phyloP scores from a whole-genome alignment of 23 tunicate species.

The Ciona savignyi region DNA sequence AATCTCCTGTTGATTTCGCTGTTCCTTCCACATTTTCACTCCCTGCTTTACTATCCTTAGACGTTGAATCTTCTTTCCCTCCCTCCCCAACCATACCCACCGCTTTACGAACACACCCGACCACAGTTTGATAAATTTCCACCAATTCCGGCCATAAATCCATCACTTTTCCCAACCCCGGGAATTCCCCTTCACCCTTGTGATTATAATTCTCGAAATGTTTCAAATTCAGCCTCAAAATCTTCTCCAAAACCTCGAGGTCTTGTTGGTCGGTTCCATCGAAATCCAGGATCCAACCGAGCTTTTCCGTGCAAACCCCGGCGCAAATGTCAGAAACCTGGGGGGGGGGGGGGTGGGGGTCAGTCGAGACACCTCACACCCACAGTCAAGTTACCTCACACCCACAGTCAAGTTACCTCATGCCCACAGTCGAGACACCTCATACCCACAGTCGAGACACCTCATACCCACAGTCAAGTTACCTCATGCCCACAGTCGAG shows the following conservation, averaged over 20 bases:
- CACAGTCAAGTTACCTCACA: too few species aligned
- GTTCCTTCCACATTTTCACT: not conserved
- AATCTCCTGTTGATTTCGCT: too few species aligned
- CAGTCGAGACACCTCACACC: too few species aligned
- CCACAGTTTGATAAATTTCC: not conserved
- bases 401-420: too few species aligned
- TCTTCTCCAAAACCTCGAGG: slow-evolving; percentile 8
- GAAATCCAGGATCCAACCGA: slow-evolving; percentile 45
- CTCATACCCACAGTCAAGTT: too few species aligned
- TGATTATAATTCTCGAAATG: not conserved
- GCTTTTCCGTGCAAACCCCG: slow-evolving; percentile 20
- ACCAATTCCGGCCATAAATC: not conserved
- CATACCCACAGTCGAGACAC: too few species aligned
- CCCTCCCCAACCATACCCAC: not conserved
- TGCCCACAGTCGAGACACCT: too few species aligned
- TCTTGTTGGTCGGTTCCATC: slow-evolving; percentile 26
- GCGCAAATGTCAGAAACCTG: slow-evolving; percentile 75
- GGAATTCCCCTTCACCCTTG: not conserved
- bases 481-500: too few species aligned
- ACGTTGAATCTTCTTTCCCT: not conserved
- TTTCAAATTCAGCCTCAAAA: slow-evolving; percentile 13
- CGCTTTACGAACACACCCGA: not conserved
- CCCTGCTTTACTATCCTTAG: not conserved
- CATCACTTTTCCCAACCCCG: not conserved
- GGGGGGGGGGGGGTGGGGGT: too few species aligned